Base-by-base conservation (phyloP, 2,888 invertebrate genomes). In the Pheosia tremula region DNA sequence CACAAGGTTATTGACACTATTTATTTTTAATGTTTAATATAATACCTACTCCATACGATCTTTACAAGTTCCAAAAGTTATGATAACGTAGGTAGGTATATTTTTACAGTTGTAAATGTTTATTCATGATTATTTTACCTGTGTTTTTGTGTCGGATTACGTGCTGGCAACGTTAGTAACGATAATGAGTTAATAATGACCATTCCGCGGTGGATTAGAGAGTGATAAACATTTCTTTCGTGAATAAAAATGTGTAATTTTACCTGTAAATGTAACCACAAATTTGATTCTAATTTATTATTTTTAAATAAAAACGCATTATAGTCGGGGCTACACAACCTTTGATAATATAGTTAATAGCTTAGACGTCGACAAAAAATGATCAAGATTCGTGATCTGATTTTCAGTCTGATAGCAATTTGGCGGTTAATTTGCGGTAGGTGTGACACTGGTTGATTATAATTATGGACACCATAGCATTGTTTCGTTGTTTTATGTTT, bases 131-230 rank as follows among this genome's bases (percentile, higher is more conserved):
- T 66, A 62, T 67, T 24, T 69, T 66, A 61, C 60, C 64, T 63
- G 62, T 67, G 63, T 71, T 68, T 75, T 71, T 71, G 66, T 67
- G 64, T 70, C 54, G 49, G 58, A 65, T 75, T 68, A 67, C 66
- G 69, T 65, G 66, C 65, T 68, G 60, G 59, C 69, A 65, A 60
- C 65, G 65, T 61, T 67, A 63, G 66, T 72, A 64, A 75, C 70
- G 72, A 72, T 77, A 77, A 77, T 75, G 77, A 75, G 70, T 74
- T 75, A 74, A 75, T 77, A 77, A 77, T 77, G 75, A 77, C 72
- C 72, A 66, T 72, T 77, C 56, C 60, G 62, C 58, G 61, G 65
- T 66, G 67, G 70, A 64, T 65, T 69, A 63, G 63, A 62, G 63
- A 64, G 62, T 74, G 70, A 64, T 73, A 75, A 77, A 71, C 66